These are phyloP conservation scores for Archaeoteleia sp. DNA, from an alignment of 2,888 invertebrate genomes.

Conservation along the genomic window DNA sequence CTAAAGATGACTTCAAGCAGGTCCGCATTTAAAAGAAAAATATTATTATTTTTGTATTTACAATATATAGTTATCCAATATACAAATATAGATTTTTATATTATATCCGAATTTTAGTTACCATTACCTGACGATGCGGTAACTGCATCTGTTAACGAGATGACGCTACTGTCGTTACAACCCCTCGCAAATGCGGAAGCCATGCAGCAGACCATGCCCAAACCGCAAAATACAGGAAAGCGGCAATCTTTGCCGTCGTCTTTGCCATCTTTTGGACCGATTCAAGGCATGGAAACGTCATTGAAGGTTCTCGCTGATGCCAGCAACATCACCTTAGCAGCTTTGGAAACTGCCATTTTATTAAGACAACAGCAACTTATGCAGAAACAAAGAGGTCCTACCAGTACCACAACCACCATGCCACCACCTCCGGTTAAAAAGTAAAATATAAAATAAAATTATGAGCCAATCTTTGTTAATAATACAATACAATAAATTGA, in stretches of 20 bases:
- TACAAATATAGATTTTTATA: slow-evolving; percentile 2
- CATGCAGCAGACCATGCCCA: slow-evolving; percentile 39
- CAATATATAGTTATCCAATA: slow-evolving; percentile 5
- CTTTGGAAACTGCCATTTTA: slow-evolving; percentile 84
- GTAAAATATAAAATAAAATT: slow-evolving; percentile 48
- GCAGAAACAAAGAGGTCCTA: slow-evolving; percentile 77
- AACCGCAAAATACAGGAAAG: slow-evolving; percentile 61
- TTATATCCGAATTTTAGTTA: too few relatives aligned
- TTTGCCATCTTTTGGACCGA: slow-evolving; percentile 63
- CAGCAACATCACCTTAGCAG: slow-evolving; percentile 86
- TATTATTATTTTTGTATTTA: not conserved
- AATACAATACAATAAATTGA: not conserved
- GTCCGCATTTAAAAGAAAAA: slow-evolving; percentile 31
- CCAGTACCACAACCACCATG: slow-evolving; percentile 74
- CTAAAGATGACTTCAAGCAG: slow-evolving; percentile 68
- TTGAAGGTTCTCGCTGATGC: slow-evolving; percentile 79
- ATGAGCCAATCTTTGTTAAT: too few relatives aligned
- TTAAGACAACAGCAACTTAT: slow-evolving; percentile 83
- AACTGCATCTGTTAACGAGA: slow-evolving; percentile 66
- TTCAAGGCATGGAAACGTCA: slow-evolving; percentile 75
- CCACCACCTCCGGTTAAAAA: slow-evolving; percentile 71
- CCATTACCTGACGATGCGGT: slow-evolving; percentile 68
- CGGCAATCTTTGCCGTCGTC: slow-evolving; percentile 54
- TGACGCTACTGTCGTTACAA: slow-evolving; percentile 68
- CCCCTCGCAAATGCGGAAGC: slow-evolving; percentile 58